phyloP scores from a whole-genome alignment of 2,113 vertebrate species.

The Haemorhous mexicanus region DNA sequence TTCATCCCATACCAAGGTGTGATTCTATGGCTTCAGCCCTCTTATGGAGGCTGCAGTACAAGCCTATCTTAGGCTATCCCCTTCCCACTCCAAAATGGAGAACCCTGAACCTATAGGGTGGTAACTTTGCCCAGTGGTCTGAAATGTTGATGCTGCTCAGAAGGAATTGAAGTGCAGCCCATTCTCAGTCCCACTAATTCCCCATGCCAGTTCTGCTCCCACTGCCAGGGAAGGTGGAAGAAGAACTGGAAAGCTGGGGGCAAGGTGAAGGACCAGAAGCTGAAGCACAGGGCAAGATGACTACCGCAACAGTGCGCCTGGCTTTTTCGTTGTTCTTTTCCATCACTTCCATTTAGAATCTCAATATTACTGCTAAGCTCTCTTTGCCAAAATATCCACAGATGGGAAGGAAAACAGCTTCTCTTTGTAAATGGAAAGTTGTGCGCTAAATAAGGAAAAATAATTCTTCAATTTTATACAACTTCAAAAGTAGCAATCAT shows the following conservation, averaged over 20 bases:
- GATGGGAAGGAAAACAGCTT: neutral
- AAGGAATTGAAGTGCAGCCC: neutral
- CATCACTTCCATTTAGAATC: neutral
- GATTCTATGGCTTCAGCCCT: neutral
- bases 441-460: neutral
- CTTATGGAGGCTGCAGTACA: neutral
- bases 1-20: neutral
- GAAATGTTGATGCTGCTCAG: neutral
- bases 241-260: neutral
- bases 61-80: neutral
- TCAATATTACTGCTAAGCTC: neutral
- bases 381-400: neutral
- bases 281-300: neutral
- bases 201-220: neutral
- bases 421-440: neutral
- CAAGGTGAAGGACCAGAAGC: neutral
- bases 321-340: neutral
- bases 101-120: fast-evolving
- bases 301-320: neutral
- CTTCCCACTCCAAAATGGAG: neutral
- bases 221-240: neutral
- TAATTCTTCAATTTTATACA: neutral
- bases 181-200: neutral
- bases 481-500: neutral
- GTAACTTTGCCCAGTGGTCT: neutral